Evolutionary conservation across 2,797 vertebrate genomes (phyloP).

Genomic region (Muraenolepis orangiensis): DNA sequence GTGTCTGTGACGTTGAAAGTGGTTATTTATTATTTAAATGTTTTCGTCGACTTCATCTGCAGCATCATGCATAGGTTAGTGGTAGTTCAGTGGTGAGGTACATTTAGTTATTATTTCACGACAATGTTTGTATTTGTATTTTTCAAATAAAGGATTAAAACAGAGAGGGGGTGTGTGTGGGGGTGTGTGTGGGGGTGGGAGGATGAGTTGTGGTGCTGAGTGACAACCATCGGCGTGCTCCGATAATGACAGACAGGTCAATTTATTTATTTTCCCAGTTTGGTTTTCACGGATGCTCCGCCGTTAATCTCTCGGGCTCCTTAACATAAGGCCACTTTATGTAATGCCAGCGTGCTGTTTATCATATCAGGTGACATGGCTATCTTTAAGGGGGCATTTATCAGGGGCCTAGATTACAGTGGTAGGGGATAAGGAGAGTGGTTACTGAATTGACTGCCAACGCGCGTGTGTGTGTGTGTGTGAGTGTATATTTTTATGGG

Average conservation of each 20-base stretch:
- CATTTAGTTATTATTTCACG: not conserved
- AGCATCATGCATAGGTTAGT: not conserved
- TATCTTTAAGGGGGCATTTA: slow-evolving; percentile 77
- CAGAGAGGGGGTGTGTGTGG: not conserved
- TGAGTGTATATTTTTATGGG: slow-evolving; percentile 55
- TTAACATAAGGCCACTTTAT: slow-evolving; percentile 72
- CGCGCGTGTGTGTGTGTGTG: slow-evolving; percentile 25
- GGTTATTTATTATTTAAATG: not conserved
- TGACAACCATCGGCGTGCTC: slow-evolving; percentile 9
- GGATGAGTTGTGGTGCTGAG: not conserved
- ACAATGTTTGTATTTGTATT: not conserved
- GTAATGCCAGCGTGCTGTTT: slow-evolving; percentile 68
- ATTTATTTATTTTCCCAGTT: slow-evolving; percentile 13
- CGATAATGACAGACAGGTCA: slow-evolving; percentile 16
- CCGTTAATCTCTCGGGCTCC: slow-evolving; percentile 67
- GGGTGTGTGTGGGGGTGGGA: not conserved
- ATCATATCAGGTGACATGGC: slow-evolving; percentile 79
- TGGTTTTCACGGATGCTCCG: slow-evolving; percentile 51
- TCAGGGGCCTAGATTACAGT: slow-evolving; percentile 77
- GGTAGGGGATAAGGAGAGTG: slow-evolving; percentile 73
- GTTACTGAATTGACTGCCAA: slow-evolving; percentile 78
- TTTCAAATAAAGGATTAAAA: not conserved
- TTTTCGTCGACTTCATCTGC: not conserved
- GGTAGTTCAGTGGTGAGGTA: not conserved
- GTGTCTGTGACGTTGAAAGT: not conserved